These are phyloP conservation scores for Papilio glaucus DNA, from an alignment of 1,140 invertebrate genomes.

Conservation along the genomic window DNA sequence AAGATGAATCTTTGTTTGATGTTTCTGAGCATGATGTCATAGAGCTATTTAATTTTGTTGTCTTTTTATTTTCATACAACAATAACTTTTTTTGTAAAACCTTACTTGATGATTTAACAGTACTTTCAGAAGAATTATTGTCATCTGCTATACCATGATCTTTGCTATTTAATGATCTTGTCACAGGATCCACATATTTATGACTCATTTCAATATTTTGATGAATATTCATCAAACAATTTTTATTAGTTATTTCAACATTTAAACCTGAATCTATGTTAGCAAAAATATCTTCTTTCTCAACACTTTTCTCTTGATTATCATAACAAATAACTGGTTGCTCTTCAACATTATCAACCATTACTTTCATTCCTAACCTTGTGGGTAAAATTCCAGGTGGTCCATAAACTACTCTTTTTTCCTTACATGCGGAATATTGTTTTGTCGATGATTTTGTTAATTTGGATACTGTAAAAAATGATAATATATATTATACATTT, in stretches of 20 bases:
- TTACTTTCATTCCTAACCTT: constrained; percentile 40
- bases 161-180: background rate
- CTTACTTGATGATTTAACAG: constrained; percentile 15
- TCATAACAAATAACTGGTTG: background rate
- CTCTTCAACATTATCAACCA: constrained; percentile 10
- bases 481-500: too few relatives aligned
- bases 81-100: constrained; percentile 42
- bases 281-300: constrained; percentile 39
- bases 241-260: constrained; percentile 51
- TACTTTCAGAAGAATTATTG: constrained; percentile 24
- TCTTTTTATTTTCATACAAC: constrained; percentile 38
- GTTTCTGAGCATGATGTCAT: constrained; percentile 41
- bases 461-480: background rate
- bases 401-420: constrained; percentile 48
- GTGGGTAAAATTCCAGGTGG: constrained; percentile 51
- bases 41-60: constrained; percentile 30
- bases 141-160: background rate
- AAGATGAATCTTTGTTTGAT: constrained; percentile 45
- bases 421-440: background rate
- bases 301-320: background rate
- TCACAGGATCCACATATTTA: background rate
- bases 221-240: constrained; percentile 39
- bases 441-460: background rate
- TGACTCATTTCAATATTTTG: constrained; percentile 2
- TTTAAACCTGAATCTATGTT: constrained; percentile 51